phyloP scores from a whole-genome alignment of 2,888 invertebrate genomes.

The Melanostoma mellinum region DNA sequence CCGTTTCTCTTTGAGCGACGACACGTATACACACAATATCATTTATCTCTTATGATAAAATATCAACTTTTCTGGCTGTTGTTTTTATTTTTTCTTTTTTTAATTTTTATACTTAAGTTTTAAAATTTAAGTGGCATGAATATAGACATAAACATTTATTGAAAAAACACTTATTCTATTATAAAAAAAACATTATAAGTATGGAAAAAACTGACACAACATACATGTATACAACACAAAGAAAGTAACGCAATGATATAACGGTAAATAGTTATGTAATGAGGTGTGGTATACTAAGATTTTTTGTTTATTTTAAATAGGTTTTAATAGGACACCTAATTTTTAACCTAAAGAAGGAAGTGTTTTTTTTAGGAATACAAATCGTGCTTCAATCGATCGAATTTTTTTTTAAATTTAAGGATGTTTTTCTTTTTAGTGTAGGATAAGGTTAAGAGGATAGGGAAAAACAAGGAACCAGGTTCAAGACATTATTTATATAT shows the following conservation, averaged over 20 bases:
- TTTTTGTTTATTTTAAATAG: slow-evolving; percentile 30
- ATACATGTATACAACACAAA: slow-evolving; percentile 67
- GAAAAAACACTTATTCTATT: slow-evolving; percentile 38
- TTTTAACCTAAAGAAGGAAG: slow-evolving; percentile 59
- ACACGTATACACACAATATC: slow-evolving; percentile 40
- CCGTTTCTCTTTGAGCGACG: neutral
- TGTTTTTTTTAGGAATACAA: slow-evolving; percentile 66
- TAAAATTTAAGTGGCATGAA: slow-evolving; percentile 29
- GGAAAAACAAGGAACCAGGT: slow-evolving; percentile 18
- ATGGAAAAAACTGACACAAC: slow-evolving; percentile 40
- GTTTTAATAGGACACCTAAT: slow-evolving; percentile 62
- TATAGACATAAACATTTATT: slow-evolving; percentile 40
- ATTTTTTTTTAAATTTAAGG: slow-evolving; percentile 32
- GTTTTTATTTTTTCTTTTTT: slow-evolving; percentile 17
- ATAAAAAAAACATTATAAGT: slow-evolving; percentile 6
- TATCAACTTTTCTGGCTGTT: slow-evolving; percentile 55
- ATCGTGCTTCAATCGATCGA: slow-evolving; percentile 70
- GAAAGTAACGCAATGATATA: slow-evolving; percentile 50
- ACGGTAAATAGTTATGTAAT: slow-evolving; percentile 17
- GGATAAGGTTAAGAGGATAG: slow-evolving; percentile 19
- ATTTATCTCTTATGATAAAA: slow-evolving; percentile 14
- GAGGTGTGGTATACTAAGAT: slow-evolving; percentile 10
- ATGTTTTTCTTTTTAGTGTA: slow-evolving; percentile 22
- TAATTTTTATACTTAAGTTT: neutral
- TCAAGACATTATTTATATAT: slow-evolving; percentile 7